phyloP scores from a whole-genome alignment of 2,797 vertebrate species.

The Hoplostethus mediterraneus region DNA sequence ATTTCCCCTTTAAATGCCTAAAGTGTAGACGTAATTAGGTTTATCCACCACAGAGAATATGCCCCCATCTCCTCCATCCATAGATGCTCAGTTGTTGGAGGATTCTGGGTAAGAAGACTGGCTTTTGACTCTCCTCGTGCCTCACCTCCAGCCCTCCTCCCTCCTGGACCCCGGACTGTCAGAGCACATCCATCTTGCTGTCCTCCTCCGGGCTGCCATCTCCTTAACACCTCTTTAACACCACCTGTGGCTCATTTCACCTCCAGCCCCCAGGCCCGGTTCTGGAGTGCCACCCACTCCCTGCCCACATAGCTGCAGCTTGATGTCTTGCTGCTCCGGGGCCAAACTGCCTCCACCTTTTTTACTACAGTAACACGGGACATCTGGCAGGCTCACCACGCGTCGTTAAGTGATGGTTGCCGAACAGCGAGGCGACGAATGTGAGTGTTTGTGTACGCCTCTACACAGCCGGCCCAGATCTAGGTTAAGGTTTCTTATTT shows the following conservation, averaged over 20 bases:
- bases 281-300: constrained; percentile 43
- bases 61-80: not conserved
- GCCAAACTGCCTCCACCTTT: constrained; percentile 18
- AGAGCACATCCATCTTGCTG: constrained; percentile 55
- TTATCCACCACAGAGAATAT: not conserved
- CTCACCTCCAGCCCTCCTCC: constrained; percentile 34
- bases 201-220: constrained; percentile 60
- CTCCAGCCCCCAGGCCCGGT: constrained; percentile 29
- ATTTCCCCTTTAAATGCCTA: too few species aligned
- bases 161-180: constrained; percentile 51
- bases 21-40: not conserved
- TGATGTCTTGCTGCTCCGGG: constrained; percentile 15
- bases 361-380: constrained; percentile 6
- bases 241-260: constrained; percentile 70
- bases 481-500: too few species aligned
- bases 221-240: constrained; percentile 75
- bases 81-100: not conserved
- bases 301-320: constrained; percentile 18
- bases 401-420: not conserved
- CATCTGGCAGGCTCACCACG: not conserved
- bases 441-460: not conserved
- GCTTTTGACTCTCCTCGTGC: not conserved
- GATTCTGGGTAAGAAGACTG: not conserved
- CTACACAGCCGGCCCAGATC: not conserved
- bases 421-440: not conserved